Evolutionary conservation across 2,113 vertebrate species (phyloP), one percentile per base, ranked within the genome.

Genomic region (Phyllostomus hastatus): DNA sequence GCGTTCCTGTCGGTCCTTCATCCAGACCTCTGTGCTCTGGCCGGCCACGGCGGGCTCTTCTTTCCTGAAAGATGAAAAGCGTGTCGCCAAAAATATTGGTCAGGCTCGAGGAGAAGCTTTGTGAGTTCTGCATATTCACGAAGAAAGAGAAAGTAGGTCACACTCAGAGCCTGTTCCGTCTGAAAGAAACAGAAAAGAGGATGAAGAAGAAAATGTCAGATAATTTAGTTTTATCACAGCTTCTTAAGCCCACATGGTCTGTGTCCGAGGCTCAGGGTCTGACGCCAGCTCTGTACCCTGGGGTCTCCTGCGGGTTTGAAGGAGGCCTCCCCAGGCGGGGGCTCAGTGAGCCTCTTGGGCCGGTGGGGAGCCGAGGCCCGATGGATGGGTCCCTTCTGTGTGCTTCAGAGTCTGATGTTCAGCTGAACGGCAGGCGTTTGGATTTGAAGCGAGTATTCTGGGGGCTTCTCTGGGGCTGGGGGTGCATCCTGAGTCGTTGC

Each of bases 121-220:
- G 95, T 94, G 90, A 78, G 88, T 90, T 96, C 94, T 96, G 97
- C 96, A 95, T 97, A 93, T 93, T 96, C 97, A 97, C 91, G 91
- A 84, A 95, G 93, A 64, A 73, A 75, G 73, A 46, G 88, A 97
- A 97, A 97, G 95, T 97, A 97, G 97, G 97, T 97, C 97, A 96
- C 64, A 20, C 75, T 91, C 43, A 90, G 94, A 96, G 95, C 41
- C 86, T 24, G 73, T 75, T 95, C 95, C 94, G 78, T 88, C 94
- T 95, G 59, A 79, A 88, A 93, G 85, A 5, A 43, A 91, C 84
- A 84, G 76, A 54, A 90, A 92, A 92, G 73, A 91, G 43, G 86
- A 80, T 90, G 73, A 95, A 94, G 95, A 95, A 92, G 78, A 59
- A 94, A 94, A 64, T 31, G 75, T 92, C 89, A 88, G 80, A 88